Base-by-base conservation (phyloP, 2,797 vertebrate genomes). In the Paratrypauchen microcephalus region DNA sequence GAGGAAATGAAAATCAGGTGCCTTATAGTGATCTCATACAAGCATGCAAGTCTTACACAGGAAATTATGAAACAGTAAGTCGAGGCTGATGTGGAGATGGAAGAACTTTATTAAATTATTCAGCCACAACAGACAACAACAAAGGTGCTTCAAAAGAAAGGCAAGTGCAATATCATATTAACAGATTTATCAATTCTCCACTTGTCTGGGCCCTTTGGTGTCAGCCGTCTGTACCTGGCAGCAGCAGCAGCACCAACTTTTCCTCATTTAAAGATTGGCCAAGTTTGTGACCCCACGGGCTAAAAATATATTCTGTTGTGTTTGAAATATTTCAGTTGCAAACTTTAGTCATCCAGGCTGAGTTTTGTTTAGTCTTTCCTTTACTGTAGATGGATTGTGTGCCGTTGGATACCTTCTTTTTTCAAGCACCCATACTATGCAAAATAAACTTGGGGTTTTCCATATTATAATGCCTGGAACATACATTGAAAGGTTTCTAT, bases 111-210 rank as follows among this genome's bases (percentile, higher is more conserved):
- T 80, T 65, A 62, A 63, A 68, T 65, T 65, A 68, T 58, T 2
- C 24, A 54, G n/a, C 69, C 69, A 73, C 32, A 74, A 56, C 19
- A 66, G 64, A 58, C 2, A 55, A 60, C 50, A 73, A 66, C 32
- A 77, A 71, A 73, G 18, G 11, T 62, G 60, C 66, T 73, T 71
- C 54, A 76, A 74, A 75, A 24, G 50, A 57, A 28, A 70, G 11
- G 54, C 5, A 12, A 66, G 18, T 48, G 60, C 62, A 21, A 39
- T 41, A 71, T 65, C 19, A 57, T 52, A 24, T 0, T 50, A 55
- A 69, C 28, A 4, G 48, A 71, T 68, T 50, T 45, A 65, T 70
- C 6, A 62, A 57, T 68, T 70, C 50, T 59, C 30, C 13, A 56
- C 71, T 15, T 67, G 26, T 47, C 19, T 52, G 9, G 55, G 19